Base-by-base conservation (phyloP, 2,888 invertebrate species). In the Epistrophe eligans region DNA sequence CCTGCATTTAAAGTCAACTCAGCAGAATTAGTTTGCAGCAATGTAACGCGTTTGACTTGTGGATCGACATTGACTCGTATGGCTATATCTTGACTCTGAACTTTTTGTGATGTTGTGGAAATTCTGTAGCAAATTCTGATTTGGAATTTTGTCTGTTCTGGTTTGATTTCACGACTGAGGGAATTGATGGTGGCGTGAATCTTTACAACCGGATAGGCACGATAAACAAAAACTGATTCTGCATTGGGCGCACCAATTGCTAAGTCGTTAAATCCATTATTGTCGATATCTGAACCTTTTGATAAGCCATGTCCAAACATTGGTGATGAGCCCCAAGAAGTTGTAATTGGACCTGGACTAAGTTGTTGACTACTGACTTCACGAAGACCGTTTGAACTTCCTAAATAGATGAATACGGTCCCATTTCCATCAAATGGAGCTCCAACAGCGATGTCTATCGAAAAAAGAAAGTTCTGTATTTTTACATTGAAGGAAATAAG, bases 381-480 rank as follows among this genome's bases (percentile, higher is more conserved):
- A 3, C 91, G 90, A n/a, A 94, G 77, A 4, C 93, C 94, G 8
- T 90, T 90, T 24, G 90, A 88, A 13, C 91, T 90, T 2, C 94
- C 94, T 83, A 93, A 90, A 89, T 93, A 96, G 79, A 96, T 94
- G 90, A 95, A 96, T 8, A 96, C 95, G 1, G 94, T 93, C 13
- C 96, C 95, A 87, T 92, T 93, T 15, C 92, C 94, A 43, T 94
- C 94, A 90, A 94, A 96, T 0, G 96, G 96, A 48, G 96, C 95
- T n/a, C 95, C 95, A 32, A 96, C 94, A 9, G 95, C 95, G 89
- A 96, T 93, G 91, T 96, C 96, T 94, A 84, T 13, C 9, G 67
- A 32, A n/a, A 3, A 17, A n/a, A 8, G n/a, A n/a, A 35, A 0
- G 3, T 24, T 40, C 38, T 40, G 3, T 35, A 8, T 4, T 8